These are phyloP conservation scores for Zootoca vivipara DNA, from an alignment of 2,113 vertebrate species.

Conservation along the genomic window DNA sequence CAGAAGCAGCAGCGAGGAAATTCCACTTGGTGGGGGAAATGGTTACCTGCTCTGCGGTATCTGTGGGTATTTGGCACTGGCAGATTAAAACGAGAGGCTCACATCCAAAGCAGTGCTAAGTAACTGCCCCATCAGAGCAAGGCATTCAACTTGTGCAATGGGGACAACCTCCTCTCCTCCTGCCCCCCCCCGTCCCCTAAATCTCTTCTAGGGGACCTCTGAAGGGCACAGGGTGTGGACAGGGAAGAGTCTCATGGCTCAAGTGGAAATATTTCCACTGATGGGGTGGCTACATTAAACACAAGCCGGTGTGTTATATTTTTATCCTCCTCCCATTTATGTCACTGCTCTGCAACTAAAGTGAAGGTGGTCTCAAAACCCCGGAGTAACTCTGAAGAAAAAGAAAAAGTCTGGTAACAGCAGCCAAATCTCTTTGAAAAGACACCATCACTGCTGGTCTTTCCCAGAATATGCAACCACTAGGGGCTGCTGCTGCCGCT, in stretches of 20 bases:
- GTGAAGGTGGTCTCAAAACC: not conserved
- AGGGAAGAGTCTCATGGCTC: not conserved
- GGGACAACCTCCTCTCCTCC: too few species aligned
- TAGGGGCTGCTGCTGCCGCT: not conserved
- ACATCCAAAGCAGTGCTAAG: too few species aligned
- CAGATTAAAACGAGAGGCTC: not conserved
- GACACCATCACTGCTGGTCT: not conserved
- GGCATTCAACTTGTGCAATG: too few species aligned
- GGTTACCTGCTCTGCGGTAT: too few species aligned
- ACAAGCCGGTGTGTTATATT: not conserved
- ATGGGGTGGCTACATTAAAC: too few species aligned
- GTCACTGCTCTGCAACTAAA: not conserved
- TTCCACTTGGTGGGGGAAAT: not conserved
- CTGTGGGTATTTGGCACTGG: not conserved
- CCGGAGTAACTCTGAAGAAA: not conserved
- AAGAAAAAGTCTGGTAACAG: not conserved
- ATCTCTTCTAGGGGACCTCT: too few species aligned
- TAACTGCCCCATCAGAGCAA: too few species aligned
- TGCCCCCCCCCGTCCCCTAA: too few species aligned
- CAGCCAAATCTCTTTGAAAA: not conserved
- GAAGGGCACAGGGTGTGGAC: not conserved
- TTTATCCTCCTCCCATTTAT: not conserved
- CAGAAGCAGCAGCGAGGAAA: not conserved
- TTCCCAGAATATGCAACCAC: not conserved
- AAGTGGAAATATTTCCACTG: too few species aligned